Evolutionary conservation across 1,140 invertebrate species (phyloP).

Genomic region (Linepithema humile): DNA sequence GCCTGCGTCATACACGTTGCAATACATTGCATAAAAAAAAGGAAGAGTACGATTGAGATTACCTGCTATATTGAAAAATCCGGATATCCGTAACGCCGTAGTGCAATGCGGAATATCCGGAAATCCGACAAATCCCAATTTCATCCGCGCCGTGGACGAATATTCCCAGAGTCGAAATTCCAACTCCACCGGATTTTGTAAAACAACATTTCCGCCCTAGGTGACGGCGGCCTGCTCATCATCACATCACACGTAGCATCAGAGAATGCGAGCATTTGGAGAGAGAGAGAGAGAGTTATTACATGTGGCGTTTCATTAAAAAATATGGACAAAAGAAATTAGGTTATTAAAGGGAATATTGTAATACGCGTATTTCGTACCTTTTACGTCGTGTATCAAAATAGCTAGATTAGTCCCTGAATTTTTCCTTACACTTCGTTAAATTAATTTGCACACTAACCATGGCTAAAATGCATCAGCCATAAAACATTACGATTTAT

Average conservation of each 20-base stretch:
- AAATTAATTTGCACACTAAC: slow-evolving; percentile 54
- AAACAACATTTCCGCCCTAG: slow-evolving; percentile 40
- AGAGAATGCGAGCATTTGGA: not conserved
- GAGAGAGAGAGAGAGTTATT: not conserved
- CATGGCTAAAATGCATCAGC: slow-evolving; percentile 31
- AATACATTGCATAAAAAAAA: not conserved
- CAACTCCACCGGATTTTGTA: slow-evolving; percentile 31
- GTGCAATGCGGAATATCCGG: slow-evolving; percentile 34
- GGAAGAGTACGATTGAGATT: slow-evolving; percentile 34
- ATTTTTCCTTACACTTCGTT: slow-evolving; percentile 23
- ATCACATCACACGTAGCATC: not conserved
- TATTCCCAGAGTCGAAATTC: slow-evolving; percentile 42
- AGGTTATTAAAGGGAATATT: slow-evolving; percentile 37
- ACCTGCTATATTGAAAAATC: slow-evolving; percentile 51
- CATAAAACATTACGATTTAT: slow-evolving; percentile 50
- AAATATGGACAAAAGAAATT: slow-evolving; percentile 2
- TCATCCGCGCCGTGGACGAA: slow-evolving; percentile 34
- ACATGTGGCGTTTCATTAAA: not conserved
- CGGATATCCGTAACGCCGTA: slow-evolving; percentile 43
- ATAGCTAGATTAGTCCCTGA: not conserved
- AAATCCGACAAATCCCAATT: slow-evolving; percentile 58
- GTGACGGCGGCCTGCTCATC: slow-evolving; percentile 9
- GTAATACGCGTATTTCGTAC: not conserved
- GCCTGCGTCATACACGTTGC: not conserved
- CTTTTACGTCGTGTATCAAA: slow-evolving; percentile 5